Evolutionary conservation across 2,888 invertebrate species (phyloP), one percentile per base, ranked within the genome.

Genomic region (Zaprionus obscuricornis): DNA sequence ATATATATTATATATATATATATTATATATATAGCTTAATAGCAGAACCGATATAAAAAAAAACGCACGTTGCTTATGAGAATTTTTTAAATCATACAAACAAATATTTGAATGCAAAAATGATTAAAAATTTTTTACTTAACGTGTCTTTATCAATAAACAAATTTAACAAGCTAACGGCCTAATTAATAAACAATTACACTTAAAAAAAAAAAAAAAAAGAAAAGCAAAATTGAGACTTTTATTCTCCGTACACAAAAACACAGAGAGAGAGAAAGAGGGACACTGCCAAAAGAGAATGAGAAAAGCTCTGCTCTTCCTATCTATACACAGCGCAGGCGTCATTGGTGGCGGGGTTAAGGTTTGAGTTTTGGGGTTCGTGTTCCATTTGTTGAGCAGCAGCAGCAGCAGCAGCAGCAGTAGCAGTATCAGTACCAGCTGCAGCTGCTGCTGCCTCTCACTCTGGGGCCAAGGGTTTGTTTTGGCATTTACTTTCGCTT

Each of bases 81-180:
- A 79, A 74, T 72, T 78, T 84, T 84, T 71, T 82, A 76, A 78
- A 85, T 74, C 85, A 74, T 64, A 66, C 56, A 63, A 81, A 72
- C 39, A 49, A 51, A 67, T 76, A 71, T 60, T 76, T 77, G 77
- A 79, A 77, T 70, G 64, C 66, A 77, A 67, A 74, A 72, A 77
- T 42, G 66, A 74, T 77, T 73, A 66, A 67, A 69, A 62, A 55
- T 76, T 72, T 64, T 69, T 85, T 74, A 76, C 77, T 79, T 76
- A 79, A 81, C 70, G 84, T 84, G 85, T 86, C 85, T 86, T 85
- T 86, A 85, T 86, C 82, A 59, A 73, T 71, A 78, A 65, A 74
- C 66, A 55, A 74, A 71, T 67, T 55, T 57, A 58, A 63, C 42
- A 67, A 70, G 59, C 65, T 62, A 74, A 69, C 66, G 45, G 63